Conservation (phyloP, 2,113 vertebrate species). For the Lagenorhynchus albirostris region DNA sequence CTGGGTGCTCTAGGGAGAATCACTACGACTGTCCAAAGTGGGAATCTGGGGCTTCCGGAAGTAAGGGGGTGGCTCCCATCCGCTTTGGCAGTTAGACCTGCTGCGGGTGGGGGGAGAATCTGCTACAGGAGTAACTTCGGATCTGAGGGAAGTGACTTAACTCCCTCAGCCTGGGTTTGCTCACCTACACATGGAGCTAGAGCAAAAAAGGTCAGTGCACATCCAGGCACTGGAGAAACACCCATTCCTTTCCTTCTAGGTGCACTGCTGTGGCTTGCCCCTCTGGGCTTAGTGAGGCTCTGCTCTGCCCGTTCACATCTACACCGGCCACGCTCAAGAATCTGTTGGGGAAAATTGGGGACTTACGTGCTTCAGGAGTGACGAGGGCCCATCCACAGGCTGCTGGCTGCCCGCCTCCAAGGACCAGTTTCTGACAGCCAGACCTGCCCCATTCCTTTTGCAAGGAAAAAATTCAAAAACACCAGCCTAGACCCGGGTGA, state of each 20-base stretch:
- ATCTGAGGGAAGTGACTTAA: neutral
- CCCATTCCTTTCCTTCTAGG: neutral
- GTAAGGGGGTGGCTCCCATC: neutral
- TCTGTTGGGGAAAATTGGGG: neutral
- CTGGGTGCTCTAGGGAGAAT: neutral
- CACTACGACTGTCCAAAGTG: too few species aligned
- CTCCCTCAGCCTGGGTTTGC: neutral
- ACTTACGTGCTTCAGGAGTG: constrained; percentile 21
- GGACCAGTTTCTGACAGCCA: constrained; percentile 41
- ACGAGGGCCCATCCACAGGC: constrained; percentile 31
- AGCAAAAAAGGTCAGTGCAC: neutral
- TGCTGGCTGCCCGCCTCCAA: neutral
- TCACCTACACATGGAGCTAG: neutral
- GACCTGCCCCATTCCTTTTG: constrained; percentile 40
- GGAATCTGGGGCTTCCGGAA: neutral
- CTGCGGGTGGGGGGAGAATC: too few species aligned
- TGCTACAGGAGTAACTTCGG: neutral
- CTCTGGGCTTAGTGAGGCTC: neutral
- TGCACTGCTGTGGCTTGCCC: neutral
- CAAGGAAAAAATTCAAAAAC: neutral
- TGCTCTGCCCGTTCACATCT: neutral
- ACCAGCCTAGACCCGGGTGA: neutral
- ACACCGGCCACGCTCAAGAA: neutral
- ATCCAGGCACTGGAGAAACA: neutral
- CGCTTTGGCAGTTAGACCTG: neutral